Percentiles rank a stretch among this genome's conserved stretches.
Conservation (phyloP, 2,113 vertebrate species). For the Ivindomyrus marchei region DNA sequence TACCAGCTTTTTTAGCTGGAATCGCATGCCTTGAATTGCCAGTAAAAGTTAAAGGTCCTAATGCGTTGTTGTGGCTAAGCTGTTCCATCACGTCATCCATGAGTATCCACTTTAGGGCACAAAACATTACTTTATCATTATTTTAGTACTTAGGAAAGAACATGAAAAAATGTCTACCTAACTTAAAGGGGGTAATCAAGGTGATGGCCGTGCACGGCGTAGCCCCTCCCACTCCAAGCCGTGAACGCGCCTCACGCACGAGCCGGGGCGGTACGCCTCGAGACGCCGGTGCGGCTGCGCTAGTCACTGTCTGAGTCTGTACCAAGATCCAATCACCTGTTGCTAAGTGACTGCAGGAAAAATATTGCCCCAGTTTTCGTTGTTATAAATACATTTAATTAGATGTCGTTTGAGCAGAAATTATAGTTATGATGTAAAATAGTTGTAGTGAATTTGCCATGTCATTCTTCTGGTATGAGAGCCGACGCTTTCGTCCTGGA, state of each 20-base stretch:
- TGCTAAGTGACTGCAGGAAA: conserved; percentile 71
- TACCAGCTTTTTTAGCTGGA: neutral
- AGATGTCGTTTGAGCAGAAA: conserved; percentile 32
- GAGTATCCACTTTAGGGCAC: neutral
- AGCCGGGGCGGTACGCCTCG: neutral
- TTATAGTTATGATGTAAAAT: conserved; percentile 25
- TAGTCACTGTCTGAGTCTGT: conserved; percentile 56
- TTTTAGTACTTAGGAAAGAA: neutral
- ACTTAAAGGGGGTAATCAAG: neutral
- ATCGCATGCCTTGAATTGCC: neutral
- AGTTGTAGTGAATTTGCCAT: conserved; percentile 21
- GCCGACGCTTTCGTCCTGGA: conserved; percentile 11
- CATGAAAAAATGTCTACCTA: neutral
- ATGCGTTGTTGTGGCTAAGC: neutral
- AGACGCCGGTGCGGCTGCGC: conserved; percentile 60
- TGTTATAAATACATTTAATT: conserved; percentile 44
- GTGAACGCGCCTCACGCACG: neutral
- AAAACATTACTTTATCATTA: neutral
- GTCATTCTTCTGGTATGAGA: conserved; percentile 20
- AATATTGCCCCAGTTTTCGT: conserved; percentile 69
- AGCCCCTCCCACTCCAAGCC: neutral
- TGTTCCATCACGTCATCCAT: neutral
- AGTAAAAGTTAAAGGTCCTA: neutral
- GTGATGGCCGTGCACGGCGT: no score
- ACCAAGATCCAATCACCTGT: conserved; percentile 72